Conservation (phyloP, 2,888 invertebrate genomes). For the Mactromeris polynyma region DNA sequence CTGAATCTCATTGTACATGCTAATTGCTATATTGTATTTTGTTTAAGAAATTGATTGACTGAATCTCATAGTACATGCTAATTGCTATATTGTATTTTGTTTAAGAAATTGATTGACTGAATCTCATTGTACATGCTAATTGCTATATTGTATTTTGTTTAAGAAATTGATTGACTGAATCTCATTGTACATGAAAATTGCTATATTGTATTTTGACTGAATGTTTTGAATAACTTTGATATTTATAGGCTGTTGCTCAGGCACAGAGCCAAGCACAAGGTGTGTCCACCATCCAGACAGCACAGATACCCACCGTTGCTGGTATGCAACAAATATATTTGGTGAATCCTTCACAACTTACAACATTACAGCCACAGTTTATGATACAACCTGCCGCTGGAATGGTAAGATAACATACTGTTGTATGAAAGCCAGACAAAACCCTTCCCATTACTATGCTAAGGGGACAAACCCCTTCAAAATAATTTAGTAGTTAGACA, state of each 20-base stretch:
- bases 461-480: too few species aligned
- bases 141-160: neutral
- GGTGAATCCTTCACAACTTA: constrained; percentile 79
- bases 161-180: neutral
- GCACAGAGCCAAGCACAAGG: constrained; percentile 37
- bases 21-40: too few species aligned
- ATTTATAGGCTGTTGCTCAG: constrained; percentile 20
- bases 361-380: constrained; percentile 79
- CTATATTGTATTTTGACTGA: too few species aligned
- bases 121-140: neutral
- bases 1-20: too few species aligned
- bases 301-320: constrained; percentile 64
- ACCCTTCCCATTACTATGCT: too few species aligned
- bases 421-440: too few species aligned
- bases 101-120: too few species aligned
- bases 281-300: constrained; percentile 50
- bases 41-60: too few species aligned
- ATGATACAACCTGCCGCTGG: constrained; percentile 71
- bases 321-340: constrained; percentile 81
- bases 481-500: too few species aligned
- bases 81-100: too few species aligned
- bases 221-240: neutral
- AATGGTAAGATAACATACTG: constrained; percentile 63
- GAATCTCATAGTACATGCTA: too few species aligned
- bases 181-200: neutral